phyloP scores from a whole-genome alignment of 2,113 vertebrate species.

The Mesitornis unicolor region DNA sequence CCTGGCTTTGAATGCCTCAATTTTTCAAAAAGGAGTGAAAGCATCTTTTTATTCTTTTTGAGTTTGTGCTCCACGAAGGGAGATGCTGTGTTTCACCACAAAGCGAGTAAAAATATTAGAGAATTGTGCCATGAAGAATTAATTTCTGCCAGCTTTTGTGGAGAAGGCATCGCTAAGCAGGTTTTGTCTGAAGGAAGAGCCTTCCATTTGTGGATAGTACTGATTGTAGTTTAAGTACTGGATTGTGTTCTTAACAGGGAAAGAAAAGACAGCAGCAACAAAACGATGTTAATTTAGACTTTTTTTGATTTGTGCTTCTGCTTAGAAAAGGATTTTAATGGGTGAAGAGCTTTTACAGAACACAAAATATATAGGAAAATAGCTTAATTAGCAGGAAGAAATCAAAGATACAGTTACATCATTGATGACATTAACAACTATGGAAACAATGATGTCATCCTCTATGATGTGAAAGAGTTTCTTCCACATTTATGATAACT shows the following conservation, averaged over 20 bases:
- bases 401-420: not conserved
- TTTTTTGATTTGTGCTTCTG: constrained; percentile 19
- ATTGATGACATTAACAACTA: constrained; percentile 31
- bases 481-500: not conserved
- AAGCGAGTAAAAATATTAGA: not conserved
- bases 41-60: not conserved
- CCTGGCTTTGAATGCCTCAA: not conserved
- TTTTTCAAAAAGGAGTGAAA: not conserved
- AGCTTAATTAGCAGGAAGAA: constrained; percentile 47
- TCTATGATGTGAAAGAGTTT: not conserved
- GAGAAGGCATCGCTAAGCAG: not conserved
- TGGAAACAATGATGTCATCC: constrained; percentile 24
- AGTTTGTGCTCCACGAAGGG: not conserved
- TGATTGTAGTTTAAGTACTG: not conserved
- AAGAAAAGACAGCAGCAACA: not conserved
- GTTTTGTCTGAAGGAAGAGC: not conserved
- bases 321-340: constrained; percentile 18
- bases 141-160: not conserved
- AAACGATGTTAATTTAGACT: not conserved
- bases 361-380: not conserved
- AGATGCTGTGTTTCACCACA: not conserved
- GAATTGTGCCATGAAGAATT: not conserved
- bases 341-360: constrained; percentile 6
- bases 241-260: not conserved
- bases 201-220: not conserved